Conservation (phyloP, 2,797 vertebrate genomes). For the Lithobates sylvaticus region DNA sequence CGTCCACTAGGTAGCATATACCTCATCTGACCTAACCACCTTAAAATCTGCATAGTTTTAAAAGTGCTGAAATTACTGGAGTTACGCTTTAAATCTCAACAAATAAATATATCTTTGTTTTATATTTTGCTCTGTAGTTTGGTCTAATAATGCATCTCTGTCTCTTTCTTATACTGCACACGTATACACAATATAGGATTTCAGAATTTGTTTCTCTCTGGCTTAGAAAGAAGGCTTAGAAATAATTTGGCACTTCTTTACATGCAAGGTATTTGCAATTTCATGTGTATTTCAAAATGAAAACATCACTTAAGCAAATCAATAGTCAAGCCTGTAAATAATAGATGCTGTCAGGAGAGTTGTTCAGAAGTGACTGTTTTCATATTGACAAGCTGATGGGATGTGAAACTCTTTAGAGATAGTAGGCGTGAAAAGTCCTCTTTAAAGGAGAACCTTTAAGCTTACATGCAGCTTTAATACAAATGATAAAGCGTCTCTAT, state of each 20-base stretch:
- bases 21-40: no score
- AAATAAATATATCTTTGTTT: not conserved
- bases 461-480: not conserved
- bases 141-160: not conserved
- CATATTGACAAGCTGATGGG: slow-evolving; percentile 28
- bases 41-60: no score
- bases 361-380: slow-evolving; percentile 37
- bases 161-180: not conserved
- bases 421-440: not conserved
- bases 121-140: not conserved
- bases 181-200: not conserved
- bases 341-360: slow-evolving; percentile 54
- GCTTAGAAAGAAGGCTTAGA: not conserved
- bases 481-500: not conserved
- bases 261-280: slow-evolving; percentile 24
- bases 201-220: not conserved
- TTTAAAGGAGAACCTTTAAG: slow-evolving; percentile 7
- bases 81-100: not conserved
- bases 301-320: slow-evolving; percentile 55
- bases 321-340: slow-evolving; percentile 54
- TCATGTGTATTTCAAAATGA: slow-evolving; percentile 54
- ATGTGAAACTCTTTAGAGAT: slow-evolving; percentile 28
- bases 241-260: slow-evolving; percentile 2
- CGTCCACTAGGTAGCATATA: no score
- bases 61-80: no score